These are phyloP conservation scores for Acleris laterana DNA, from an alignment of 2,888 invertebrate genomes.

Conservation along the genomic window DNA sequence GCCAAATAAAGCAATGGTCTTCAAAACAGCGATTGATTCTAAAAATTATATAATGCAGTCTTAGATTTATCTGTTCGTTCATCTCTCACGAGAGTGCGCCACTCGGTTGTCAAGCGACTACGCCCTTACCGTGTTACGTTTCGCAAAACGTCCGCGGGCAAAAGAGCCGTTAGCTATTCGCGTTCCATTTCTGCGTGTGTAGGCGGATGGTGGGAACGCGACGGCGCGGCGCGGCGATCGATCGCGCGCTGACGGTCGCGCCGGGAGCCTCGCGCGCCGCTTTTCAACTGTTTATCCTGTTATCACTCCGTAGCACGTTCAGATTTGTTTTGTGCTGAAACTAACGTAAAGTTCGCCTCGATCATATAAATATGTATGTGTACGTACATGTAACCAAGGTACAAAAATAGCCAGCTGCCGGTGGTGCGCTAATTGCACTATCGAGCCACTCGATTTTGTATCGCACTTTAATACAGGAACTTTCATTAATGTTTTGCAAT, in stretches of 20 bases:
- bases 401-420: neutral
- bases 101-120: conserved; percentile 75
- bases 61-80: conserved; percentile 77
- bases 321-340: conserved; percentile 36
- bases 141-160: conserved; percentile 65
- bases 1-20: conserved; percentile 56
- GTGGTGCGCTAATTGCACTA: conserved; percentile 2
- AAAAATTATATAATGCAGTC: conserved; percentile 44
- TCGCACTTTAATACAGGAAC: conserved; percentile 8
- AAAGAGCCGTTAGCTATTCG: conserved; percentile 56
- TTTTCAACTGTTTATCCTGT: conserved; percentile 59
- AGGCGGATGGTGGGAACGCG: conserved; percentile 39
- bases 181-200: conserved; percentile 66
- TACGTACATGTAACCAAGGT: neutral
- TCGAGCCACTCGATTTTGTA: conserved; percentile 8
- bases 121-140: conserved; percentile 75
- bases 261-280: conserved; percentile 67
- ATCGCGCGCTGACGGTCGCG: conserved; percentile 56
- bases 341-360: conserved; percentile 1
- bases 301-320: conserved; percentile 49
- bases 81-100: conserved; percentile 83
- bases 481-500: conserved; percentile 22
- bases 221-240: conserved; percentile 61
- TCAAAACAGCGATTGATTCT: conserved; percentile 1
- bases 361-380: neutral